These are phyloP conservation scores for Virgularia gustaviana DNA, from an alignment of 92 coral and sea anemone genomes.

Conservation along the genomic window DNA sequence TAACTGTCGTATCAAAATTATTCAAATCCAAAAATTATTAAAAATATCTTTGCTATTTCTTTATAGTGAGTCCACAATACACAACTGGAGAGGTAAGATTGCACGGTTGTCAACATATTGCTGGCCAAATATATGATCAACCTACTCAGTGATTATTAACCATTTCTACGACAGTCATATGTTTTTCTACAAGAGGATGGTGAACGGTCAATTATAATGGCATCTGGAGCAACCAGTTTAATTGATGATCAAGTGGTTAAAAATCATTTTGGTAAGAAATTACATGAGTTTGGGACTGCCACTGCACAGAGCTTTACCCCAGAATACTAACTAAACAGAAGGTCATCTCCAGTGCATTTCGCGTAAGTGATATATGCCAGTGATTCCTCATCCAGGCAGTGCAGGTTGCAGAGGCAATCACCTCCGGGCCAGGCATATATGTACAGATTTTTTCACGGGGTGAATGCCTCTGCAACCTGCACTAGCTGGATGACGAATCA, in stretches of 20 bases:
- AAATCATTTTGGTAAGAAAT: slow-evolving; percentile 18
- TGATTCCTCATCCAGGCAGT: too few species aligned
- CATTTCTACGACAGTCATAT: slow-evolving; percentile 24
- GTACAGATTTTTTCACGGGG: too few species aligned
- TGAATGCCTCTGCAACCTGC: too few species aligned
- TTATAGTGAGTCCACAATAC: slow-evolving; percentile 6
- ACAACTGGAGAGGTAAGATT: slow-evolving; percentile 34
- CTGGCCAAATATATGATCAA: too few species aligned
- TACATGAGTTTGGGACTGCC: neutral
- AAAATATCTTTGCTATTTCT: neutral
- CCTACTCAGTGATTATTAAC: neutral
- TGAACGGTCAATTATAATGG: slow-evolving; percentile 31
- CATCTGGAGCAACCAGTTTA: slow-evolving; percentile 29
- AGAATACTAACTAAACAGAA: too few species aligned
- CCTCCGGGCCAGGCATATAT: too few species aligned
- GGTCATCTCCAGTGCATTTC: too few species aligned
- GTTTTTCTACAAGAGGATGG: slow-evolving; percentile 40
- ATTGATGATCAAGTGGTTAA: slow-evolving; percentile 1
- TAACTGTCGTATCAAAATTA: too few species aligned
- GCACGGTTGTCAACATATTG: too few species aligned
- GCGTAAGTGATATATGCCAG: too few species aligned
- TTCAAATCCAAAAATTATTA: neutral
- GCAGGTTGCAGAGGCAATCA: too few species aligned
- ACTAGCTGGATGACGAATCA: too few species aligned
- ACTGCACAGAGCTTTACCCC: neutral